Percentiles rank a stretch among this genome's conserved stretches.
These are phyloP conservation scores for Orthosia gothica DNA, from an alignment of 2,888 invertebrate species.

Conservation along the genomic window DNA sequence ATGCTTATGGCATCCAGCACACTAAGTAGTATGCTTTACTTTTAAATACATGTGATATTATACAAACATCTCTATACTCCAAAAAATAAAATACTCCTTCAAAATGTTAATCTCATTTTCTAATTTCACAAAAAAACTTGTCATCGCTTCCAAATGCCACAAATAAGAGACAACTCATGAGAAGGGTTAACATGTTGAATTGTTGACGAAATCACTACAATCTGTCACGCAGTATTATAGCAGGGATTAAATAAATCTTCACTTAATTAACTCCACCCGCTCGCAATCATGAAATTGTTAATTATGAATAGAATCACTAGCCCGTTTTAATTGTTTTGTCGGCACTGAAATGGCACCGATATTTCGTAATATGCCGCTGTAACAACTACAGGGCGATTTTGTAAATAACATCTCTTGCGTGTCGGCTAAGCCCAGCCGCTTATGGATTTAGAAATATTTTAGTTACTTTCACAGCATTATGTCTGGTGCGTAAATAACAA, in stretches of 20 bases:
- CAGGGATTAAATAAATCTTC: constrained; percentile 29
- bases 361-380: constrained; percentile 24
- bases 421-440: too few relatives aligned
- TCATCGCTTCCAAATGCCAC: background rate
- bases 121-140: background rate
- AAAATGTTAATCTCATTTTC: background rate
- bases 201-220: constrained; percentile 32
- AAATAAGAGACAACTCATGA: constrained; percentile 14
- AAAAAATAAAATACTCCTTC: background rate
- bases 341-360: constrained; percentile 34
- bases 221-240: constrained; percentile 20
- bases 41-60: background rate
- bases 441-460: too few relatives aligned
- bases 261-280: constrained; percentile 45
- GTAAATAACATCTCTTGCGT: too few relatives aligned
- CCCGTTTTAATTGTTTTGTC: constrained; percentile 42
- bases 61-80: background rate
- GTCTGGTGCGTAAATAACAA: too few relatives aligned
- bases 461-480: too few relatives aligned
- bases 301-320: constrained; percentile 58
- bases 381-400: too few relatives aligned
- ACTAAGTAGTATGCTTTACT: too few relatives aligned
- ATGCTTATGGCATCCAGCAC: too few relatives aligned
- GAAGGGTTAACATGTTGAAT: constrained; percentile 28
- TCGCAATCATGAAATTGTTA: constrained; percentile 48